Conservation (phyloP, 2,113 vertebrate species). For the Pteropus alecto region DNA sequence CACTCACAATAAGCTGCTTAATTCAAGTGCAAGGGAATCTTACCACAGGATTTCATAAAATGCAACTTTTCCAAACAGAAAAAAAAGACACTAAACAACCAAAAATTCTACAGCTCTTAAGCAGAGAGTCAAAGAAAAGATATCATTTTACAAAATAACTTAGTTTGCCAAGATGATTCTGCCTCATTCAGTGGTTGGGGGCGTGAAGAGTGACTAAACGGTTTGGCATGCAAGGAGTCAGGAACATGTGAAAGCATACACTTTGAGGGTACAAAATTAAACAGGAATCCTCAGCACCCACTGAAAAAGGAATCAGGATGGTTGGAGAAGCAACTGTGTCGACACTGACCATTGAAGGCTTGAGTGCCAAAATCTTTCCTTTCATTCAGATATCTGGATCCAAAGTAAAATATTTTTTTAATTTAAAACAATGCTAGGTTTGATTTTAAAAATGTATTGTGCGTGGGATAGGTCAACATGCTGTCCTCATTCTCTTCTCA, state of each 20-base stretch:
- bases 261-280: not conserved
- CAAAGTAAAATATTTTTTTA: not conserved
- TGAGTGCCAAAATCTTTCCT: not conserved
- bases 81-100: not conserved
- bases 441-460: not conserved
- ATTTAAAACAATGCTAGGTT: not conserved
- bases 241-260: not conserved
- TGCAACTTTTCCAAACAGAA: not conserved
- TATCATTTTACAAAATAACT: constrained; percentile 35
- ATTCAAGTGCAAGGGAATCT: not conserved
- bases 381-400: not conserved
- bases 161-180: not conserved
- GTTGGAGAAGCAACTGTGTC: not conserved
- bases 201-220: not conserved
- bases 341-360: not conserved
- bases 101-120: constrained; percentile 1
- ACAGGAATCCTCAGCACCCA: not conserved
- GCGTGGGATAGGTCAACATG: no score
- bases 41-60: not conserved
- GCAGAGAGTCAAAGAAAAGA: not conserved
- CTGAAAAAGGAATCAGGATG: not conserved
- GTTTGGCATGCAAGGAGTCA: not conserved
- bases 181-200: not conserved
- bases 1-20: not conserved
- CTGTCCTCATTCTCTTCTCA: not conserved